Conservation (phyloP, 2,113 vertebrate genomes). For the Progne subis region DNA sequence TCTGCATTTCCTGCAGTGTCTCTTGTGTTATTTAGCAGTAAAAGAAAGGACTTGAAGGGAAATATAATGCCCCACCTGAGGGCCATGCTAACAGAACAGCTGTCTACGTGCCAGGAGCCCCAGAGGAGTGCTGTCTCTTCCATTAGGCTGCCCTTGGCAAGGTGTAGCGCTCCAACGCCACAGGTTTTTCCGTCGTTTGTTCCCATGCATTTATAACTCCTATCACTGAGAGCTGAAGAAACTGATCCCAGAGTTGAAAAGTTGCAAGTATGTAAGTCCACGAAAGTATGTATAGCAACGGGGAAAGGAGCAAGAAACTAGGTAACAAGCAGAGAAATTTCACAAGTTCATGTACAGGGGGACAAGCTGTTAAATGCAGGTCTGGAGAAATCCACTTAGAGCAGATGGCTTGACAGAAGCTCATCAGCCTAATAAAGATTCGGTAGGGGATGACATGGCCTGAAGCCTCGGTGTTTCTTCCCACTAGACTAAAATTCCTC, state of each 20-base stretch:
- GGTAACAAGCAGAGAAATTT: not conserved
- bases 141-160: not conserved
- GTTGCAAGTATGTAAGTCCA: not conserved
- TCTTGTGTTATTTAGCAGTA: not conserved
- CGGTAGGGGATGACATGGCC: not conserved
- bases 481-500: not conserved
- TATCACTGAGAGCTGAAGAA: not conserved
- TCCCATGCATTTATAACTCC: not conserved
- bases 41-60: not conserved
- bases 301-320: not conserved
- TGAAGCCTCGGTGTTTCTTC: not conserved
- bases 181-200: not conserved
- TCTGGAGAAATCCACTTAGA: not conserved
- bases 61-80: not conserved
- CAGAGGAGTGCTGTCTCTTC: not conserved
- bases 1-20: not conserved
- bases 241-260: not conserved
- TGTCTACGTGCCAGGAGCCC: not conserved
- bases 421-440: not conserved
- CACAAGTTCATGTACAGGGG: not conserved
- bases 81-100: not conserved
- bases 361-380: not conserved
- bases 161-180: not conserved
- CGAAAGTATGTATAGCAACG: not conserved
- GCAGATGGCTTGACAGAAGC: not conserved